Percentiles rank a stretch among this genome's conserved stretches.
Evolutionary conservation across 2,888 invertebrate genomes (phyloP).

Genomic region (Malthinus seriepunctatus): DNA sequence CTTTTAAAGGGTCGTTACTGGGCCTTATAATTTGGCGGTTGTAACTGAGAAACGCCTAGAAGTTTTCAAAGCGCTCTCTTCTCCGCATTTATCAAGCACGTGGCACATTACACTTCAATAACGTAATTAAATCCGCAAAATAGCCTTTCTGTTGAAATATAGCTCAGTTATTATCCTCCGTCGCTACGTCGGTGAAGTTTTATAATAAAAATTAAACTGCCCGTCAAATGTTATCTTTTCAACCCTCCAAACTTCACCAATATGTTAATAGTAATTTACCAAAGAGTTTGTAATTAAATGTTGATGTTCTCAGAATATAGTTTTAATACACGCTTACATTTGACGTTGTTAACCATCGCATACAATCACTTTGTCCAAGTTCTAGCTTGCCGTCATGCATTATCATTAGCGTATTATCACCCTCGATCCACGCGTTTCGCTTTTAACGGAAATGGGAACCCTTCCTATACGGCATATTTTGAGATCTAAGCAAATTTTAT

Average conservation of each 20-base stretch:
- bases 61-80: conserved; percentile 43
- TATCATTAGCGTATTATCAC: conserved; percentile 38
- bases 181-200: conserved; percentile 41
- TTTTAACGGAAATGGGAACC: conserved; percentile 29
- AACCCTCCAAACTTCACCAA: conserved; percentile 24
- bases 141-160: conserved; percentile 53
- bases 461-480: conserved; percentile 27
- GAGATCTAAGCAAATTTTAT: conserved; percentile 38
- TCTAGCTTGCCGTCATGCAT: conserved; percentile 34
- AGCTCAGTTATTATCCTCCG: conserved; percentile 52
- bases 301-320: conserved; percentile 8
- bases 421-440: conserved; percentile 29
- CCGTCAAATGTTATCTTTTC: conserved; percentile 26
- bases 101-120: conserved; percentile 56
- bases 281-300: conserved; percentile 23
- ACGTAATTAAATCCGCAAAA: conserved; percentile 56
- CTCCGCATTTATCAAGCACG: conserved; percentile 53
- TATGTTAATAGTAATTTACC: conserved; percentile 22
- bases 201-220: conserved; percentile 51
- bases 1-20: conserved; percentile 45
- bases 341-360: conserved; percentile 28
- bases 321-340: conserved; percentile 24
- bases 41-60: conserved; percentile 40
- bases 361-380: conserved; percentile 37
- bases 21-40: conserved; percentile 48